Evolutionary conservation across 2,888 invertebrate species (phyloP).

Genomic region (Acrobasis repandana): DNA sequence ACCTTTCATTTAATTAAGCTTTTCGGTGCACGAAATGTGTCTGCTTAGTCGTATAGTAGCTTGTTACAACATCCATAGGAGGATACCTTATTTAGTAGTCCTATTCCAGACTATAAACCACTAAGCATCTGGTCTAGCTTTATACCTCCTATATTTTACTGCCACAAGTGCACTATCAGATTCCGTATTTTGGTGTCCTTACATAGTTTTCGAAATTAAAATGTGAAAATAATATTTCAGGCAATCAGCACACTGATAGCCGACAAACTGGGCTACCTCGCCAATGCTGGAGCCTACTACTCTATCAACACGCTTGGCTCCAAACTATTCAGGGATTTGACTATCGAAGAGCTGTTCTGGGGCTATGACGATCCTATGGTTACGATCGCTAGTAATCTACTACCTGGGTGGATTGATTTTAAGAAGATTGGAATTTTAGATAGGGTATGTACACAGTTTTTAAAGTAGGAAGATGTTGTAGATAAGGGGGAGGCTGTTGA

Average conservation of each 20-base stretch:
- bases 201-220: background rate
- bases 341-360: slow-evolving; percentile 90
- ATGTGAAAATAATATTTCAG: slow-evolving; percentile 39
- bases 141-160: too few relatives aligned
- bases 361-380: slow-evolving; percentile 92
- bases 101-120: too few relatives aligned
- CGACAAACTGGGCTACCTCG: slow-evolving; percentile 70
- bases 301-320: slow-evolving; percentile 85
- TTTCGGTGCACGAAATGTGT: too few relatives aligned
- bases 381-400: slow-evolving; percentile 85
- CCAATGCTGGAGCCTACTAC: slow-evolving; percentile 86
- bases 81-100: too few relatives aligned
- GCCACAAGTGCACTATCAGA: too few relatives aligned
- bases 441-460: slow-evolving; percentile 82
- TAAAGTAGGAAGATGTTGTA: background rate
- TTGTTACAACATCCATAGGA: too few relatives aligned
- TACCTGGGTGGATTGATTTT: slow-evolving; percentile 92
- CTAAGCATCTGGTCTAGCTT: too few relatives aligned
- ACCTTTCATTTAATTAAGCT: too few relatives aligned
- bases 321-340: slow-evolving; percentile 85
- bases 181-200: too few relatives aligned
- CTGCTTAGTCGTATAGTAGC: too few relatives aligned
- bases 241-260: slow-evolving; percentile 70
- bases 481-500: background rate
- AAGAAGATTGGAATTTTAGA: slow-evolving; percentile 91